Base-by-base conservation (phyloP, 2,797 vertebrate species). In the Crypturellus tataupa region DNA sequence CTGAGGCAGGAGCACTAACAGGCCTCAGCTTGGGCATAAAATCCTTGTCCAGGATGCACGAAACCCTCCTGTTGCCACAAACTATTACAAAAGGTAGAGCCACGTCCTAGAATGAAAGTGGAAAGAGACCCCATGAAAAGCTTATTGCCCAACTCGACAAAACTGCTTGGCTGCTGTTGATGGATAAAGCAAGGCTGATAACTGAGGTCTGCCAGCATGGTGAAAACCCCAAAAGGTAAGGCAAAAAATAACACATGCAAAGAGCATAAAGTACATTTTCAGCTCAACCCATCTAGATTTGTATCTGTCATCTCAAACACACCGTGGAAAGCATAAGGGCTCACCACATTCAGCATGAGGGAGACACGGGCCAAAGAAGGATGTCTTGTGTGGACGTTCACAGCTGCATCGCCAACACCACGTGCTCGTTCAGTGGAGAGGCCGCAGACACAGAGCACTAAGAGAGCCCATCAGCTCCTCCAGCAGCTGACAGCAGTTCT, bases 231-330 rank as follows among this genome's bases (percentile, higher is more conserved):
- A 44, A 16, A 49, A 82, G 56, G 13, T 86, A 72, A 85, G 35
- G 33, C 12, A 25, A 91, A 80, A 75, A 29, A 9, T 4, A 80
- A 56, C 49, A 58, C 9, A 31, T 12, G 33, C 5, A 33, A 49
- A 85, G 59, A 60, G 10, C 4, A 71, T 85, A 89, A 63, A 6
- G 10, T 31, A n/a, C 29, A 53, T 95, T 77, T 91, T 75, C 47
- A 76, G 71, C 7, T 67, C 6, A 29, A 5, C 13, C 10, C 29
- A 89, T 47, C n/a, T 55, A 33, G 11, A 5, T 44, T 71, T 81
- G 40, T 58, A 31, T 40, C n/a, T n/a, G n/a, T n/a, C n/a, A n/a
- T n/a, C 31, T 71, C 18, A 51, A 83, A 20, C 0, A 3, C 0
- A 3, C 4, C 31, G 20, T 49, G 35, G 37, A 80, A 84, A 25